These are phyloP conservation scores for Euphonia xanthogaster DNA, from an alignment of 2,797 vertebrate genomes.

Conservation along the genomic window DNA sequence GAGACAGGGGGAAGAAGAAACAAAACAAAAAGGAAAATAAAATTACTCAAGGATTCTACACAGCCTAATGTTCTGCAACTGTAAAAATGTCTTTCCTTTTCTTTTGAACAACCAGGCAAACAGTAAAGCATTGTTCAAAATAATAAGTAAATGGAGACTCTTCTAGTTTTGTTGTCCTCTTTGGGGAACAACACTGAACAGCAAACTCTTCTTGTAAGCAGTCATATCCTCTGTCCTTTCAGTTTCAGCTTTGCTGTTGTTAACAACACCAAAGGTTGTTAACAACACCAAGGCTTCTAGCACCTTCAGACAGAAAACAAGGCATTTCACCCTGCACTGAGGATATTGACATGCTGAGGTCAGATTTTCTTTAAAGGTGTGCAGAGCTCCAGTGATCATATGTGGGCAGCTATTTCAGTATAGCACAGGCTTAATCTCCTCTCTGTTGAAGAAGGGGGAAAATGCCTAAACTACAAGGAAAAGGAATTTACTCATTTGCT, in stretches of 20 bases:
- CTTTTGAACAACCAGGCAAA: background rate
- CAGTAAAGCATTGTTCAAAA: constrained; percentile 1
- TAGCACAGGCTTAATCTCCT: fast-evolving
- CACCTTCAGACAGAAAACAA: background rate
- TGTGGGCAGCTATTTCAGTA: background rate
- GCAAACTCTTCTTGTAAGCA: background rate
- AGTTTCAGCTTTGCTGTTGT: background rate
- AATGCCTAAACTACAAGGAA: background rate
- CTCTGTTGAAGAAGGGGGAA: background rate
- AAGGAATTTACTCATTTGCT: background rate
- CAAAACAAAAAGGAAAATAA: background rate
- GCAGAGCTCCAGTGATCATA: background rate
- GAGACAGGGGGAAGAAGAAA: background rate
- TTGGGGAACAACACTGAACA: background rate
- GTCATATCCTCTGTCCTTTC: background rate
- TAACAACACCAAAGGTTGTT: background rate
- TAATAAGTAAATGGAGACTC: background rate
- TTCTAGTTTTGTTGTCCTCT: background rate
- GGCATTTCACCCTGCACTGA: background rate
- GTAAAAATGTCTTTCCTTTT: background rate
- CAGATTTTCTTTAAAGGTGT: background rate
- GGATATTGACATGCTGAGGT: fast-evolving
- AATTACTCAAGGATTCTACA: background rate
- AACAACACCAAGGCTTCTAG: background rate
- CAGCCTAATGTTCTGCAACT: background rate